Evolutionary conservation across 2,797 vertebrate species (phyloP).

Genomic region (Thalassophryne amazonica): DNA sequence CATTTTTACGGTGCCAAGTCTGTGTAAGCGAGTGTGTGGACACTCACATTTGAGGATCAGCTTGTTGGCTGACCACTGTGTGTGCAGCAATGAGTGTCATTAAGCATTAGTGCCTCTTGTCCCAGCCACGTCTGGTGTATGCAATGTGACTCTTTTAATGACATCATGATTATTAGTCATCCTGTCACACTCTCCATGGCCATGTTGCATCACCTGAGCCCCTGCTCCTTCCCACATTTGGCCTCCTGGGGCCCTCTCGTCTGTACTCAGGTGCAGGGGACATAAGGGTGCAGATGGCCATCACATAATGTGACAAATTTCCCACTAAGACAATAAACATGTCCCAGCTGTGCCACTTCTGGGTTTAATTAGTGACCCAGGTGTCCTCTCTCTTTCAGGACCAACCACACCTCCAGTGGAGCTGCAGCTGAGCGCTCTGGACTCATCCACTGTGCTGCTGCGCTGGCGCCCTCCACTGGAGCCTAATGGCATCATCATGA

Average conservation of each 20-base stretch:
- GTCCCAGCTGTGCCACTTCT: slow-evolving; percentile 54
- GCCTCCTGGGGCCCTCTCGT: slow-evolving; percentile 14
- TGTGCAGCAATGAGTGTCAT: slow-evolving; percentile 2
- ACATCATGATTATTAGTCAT: slow-evolving; percentile 51
- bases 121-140: slow-evolving; percentile 26
- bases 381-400: slow-evolving; percentile 70
- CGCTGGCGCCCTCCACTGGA: slow-evolving; percentile 93
- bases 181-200: slow-evolving; percentile 8
- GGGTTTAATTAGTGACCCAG: slow-evolving; percentile 52
- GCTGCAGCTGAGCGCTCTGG: slow-evolving; percentile 85
- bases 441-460: slow-evolving; percentile 87
- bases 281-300: slow-evolving; percentile 57
- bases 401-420: slow-evolving; percentile 90
- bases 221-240: slow-evolving; percentile 13
- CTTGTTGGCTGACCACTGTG: slow-evolving; percentile 10
- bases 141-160: slow-evolving; percentile 28
- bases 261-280: slow-evolving; percentile 55
- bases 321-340: slow-evolving; percentile 35
- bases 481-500: slow-evolving; percentile 89
- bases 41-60: background rate
- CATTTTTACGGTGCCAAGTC: too few species aligned
- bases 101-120: slow-evolving; percentile 14
- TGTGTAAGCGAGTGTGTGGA: too few species aligned
- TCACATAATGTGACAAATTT: slow-evolving; percentile 47
- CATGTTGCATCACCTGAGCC: slow-evolving; percentile 46